These are phyloP conservation scores for Cetoscarus ocellatus DNA, from an alignment of 2,797 vertebrate species.

Conservation along the genomic window DNA sequence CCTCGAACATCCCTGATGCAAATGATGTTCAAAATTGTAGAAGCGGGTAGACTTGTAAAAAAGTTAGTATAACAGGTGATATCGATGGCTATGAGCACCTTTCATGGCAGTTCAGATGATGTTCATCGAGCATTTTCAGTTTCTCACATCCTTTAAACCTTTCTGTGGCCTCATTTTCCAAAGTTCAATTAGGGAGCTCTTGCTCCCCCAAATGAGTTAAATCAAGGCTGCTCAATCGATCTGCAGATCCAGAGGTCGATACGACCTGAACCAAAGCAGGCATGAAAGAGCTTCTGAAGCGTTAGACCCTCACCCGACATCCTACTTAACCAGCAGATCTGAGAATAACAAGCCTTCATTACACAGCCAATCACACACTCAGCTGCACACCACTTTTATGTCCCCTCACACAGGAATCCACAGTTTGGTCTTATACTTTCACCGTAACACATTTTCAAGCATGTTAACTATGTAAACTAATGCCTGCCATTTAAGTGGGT, in stretches of 20 bases:
- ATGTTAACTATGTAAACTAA: constrained; percentile 1
- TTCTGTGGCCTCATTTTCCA: neutral
- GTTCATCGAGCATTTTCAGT: neutral
- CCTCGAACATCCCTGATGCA: no score
- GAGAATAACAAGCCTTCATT: constrained; percentile 50
- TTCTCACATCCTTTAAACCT: constrained; percentile 7
- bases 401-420: neutral
- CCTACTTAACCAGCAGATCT: constrained; percentile 37
- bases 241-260: constrained; percentile 42
- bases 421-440: constrained; percentile 10
- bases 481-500: constrained; percentile 7
- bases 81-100: neutral
- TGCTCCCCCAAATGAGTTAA: constrained; percentile 31
- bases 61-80: neutral
- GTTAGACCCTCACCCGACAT: constrained; percentile 8
- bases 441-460: constrained; percentile 7
- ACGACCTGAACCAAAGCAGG: constrained; percentile 19
- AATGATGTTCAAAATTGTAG: neutral
- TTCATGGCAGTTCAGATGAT: neutral
- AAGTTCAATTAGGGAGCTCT: constrained; percentile 29
- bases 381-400: constrained; percentile 6
- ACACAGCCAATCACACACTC: constrained; percentile 36
- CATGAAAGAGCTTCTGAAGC: constrained; percentile 55
- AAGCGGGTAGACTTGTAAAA: neutral
- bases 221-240: constrained; percentile 44